Conservation (phyloP, 2,888 invertebrate species). For the Malachius bipustulatus region DNA sequence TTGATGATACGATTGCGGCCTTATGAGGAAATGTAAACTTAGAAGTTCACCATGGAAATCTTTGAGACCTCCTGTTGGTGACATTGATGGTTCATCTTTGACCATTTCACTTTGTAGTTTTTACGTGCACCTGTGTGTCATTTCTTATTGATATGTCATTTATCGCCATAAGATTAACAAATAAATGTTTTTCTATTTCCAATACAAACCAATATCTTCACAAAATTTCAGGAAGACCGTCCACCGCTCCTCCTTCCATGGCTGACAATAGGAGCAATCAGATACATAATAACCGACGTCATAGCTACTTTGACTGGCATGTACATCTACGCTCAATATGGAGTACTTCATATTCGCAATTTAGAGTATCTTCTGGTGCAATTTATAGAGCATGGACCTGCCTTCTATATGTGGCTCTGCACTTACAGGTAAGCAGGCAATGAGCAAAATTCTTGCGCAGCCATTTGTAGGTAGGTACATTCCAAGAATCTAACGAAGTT, state of each 20-base stretch:
- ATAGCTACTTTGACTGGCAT: slow-evolving; percentile 39
- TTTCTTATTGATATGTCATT: too few species aligned
- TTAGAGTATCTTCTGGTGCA: slow-evolving; percentile 41
- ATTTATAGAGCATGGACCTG: slow-evolving; percentile 37
- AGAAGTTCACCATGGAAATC: too few species aligned
- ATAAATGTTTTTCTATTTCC: too few species aligned
- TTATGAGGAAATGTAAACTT: too few species aligned
- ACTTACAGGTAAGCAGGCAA: slow-evolving; percentile 37
- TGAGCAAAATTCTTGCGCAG: too few species aligned
- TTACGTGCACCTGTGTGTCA: too few species aligned
- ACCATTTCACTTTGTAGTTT: too few species aligned
- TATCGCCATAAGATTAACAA: too few species aligned
- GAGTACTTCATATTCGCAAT: slow-evolving; percentile 39
- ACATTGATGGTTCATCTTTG: too few species aligned
- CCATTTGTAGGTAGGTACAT: neutral
- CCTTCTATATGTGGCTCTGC: slow-evolving; percentile 43
- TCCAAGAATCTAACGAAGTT: neutral
- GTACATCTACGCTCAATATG: slow-evolving; percentile 39
- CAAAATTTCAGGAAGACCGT: slow-evolving; percentile 41
- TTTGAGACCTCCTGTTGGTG: too few species aligned
- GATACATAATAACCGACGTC: slow-evolving; percentile 39
- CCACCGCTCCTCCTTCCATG: slow-evolving; percentile 42
- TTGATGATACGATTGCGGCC: too few species aligned
- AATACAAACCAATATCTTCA: too few species aligned
- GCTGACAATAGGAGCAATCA: slow-evolving; percentile 40